These are phyloP conservation scores for Bombus sibiricus DNA, from an alignment of 1,140 invertebrate genomes.

Conservation along the genomic window DNA sequence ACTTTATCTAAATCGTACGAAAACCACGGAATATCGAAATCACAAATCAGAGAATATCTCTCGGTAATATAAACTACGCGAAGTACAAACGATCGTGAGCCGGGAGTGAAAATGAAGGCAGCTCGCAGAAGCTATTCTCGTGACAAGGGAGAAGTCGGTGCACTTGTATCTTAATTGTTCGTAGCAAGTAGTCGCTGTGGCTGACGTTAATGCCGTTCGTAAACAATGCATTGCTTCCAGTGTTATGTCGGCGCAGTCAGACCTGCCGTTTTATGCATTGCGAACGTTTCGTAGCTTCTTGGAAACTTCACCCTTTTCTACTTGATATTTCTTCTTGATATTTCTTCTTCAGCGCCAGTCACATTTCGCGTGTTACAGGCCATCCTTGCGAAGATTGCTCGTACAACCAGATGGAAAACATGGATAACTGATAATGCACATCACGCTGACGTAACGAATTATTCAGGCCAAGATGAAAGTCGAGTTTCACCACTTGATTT, in stretches of 20 bases:
- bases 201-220: conserved; percentile 74
- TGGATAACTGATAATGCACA: too few species aligned
- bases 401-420: too few species aligned
- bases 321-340: conserved; percentile 22
- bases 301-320: neutral
- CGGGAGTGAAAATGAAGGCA: conserved; percentile 10
- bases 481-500: neutral
- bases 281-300: neutral
- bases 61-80: neutral
- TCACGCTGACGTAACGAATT: neutral
- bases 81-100: conserved; percentile 29
- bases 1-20: too few species aligned
- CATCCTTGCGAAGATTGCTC: too few species aligned
- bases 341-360: neutral
- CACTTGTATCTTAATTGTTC: conserved; percentile 76
- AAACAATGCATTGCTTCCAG: conserved; percentile 70
- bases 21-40: too few species aligned
- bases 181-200: conserved; percentile 60
- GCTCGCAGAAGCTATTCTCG: too few species aligned
- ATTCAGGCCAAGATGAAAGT: neutral
- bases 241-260: conserved; percentile 52
- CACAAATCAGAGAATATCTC: neutral
- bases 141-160: conserved; percentile 26
- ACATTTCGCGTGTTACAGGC: too few species aligned
- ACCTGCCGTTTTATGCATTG: conserved; percentile 36